Conservation (phyloP, 2,888 invertebrate species). For the Neuroscelio doddi region DNA sequence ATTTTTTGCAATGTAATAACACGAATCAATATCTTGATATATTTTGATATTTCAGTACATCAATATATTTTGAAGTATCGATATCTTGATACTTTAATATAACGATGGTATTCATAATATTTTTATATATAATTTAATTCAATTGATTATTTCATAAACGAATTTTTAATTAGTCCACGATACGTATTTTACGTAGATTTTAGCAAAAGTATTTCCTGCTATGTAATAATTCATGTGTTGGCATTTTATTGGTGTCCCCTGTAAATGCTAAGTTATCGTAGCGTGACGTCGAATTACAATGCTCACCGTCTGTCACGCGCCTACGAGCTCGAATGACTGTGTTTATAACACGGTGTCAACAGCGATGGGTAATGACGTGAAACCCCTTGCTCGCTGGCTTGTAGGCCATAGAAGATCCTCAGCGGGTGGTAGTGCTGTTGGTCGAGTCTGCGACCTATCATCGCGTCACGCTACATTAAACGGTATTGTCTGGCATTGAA, state of each 20-base stretch:
- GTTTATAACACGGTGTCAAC: constrained; percentile 68
- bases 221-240: constrained; percentile 18
- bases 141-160: too few relatives aligned
- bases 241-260: constrained; percentile 16
- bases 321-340: constrained; percentile 60
- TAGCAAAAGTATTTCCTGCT: too few relatives aligned
- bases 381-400: constrained; percentile 57
- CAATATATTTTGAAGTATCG: too few relatives aligned
- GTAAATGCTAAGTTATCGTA: constrained; percentile 40
- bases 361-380: constrained; percentile 66
- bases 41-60: too few relatives aligned
- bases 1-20: too few relatives aligned
- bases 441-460: constrained; percentile 62
- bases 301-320: constrained; percentile 61
- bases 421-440: constrained; percentile 53
- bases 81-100: too few relatives aligned
- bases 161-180: too few relatives aligned
- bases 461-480: constrained; percentile 67
- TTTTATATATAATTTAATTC: too few relatives aligned
- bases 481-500: constrained; percentile 63
- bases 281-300: constrained; percentile 59
- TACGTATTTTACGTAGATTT: too few relatives aligned
- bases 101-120: too few relatives aligned
- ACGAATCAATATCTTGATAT: too few relatives aligned
- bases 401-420: constrained; percentile 51